Percentiles rank a stretch among this genome's conserved stretches.
phyloP scores from a whole-genome alignment of 2,113 vertebrate genomes.

The Chionodraco myersi region DNA sequence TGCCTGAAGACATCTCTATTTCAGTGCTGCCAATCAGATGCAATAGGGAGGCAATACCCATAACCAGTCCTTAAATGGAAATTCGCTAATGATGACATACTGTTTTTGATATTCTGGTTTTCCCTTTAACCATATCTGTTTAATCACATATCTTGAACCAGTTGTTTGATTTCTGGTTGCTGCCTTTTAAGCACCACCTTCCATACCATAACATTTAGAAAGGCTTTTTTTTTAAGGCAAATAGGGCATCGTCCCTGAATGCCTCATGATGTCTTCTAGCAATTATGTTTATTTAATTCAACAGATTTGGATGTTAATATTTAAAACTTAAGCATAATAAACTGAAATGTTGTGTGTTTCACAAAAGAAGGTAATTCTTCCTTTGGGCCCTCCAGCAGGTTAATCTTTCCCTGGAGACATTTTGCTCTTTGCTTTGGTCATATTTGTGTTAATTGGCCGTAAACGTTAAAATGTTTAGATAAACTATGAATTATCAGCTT shows the following conservation, averaged over 20 bases:
- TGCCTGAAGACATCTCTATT: not conserved
- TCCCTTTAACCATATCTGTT: not conserved
- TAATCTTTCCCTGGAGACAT: not conserved
- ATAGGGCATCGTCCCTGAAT: not conserved
- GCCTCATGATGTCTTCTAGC: not conserved
- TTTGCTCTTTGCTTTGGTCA: not conserved
- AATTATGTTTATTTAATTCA: not conserved
- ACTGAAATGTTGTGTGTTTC: not conserved
- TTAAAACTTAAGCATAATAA: not conserved
- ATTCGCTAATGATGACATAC: not conserved
- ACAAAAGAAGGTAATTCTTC: not conserved
- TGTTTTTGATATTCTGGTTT: not conserved
- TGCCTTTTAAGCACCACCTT: not conserved
- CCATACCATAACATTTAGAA: not conserved
- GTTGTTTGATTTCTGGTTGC: constrained; percentile 2
- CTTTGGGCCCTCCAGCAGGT: not conserved
- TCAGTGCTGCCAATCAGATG: constrained; percentile 1
- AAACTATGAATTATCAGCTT: not conserved
- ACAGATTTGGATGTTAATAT: not conserved
- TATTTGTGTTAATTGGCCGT: not conserved
- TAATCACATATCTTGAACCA: not conserved
- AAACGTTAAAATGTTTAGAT: constrained; percentile 3
- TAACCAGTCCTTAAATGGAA: not conserved
- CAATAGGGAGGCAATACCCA: constrained; percentile 13
- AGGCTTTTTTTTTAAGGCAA: not conserved